Evolutionary conservation across 2,888 invertebrate genomes (phyloP).

Genomic region (Drosophila yooni): DNA sequence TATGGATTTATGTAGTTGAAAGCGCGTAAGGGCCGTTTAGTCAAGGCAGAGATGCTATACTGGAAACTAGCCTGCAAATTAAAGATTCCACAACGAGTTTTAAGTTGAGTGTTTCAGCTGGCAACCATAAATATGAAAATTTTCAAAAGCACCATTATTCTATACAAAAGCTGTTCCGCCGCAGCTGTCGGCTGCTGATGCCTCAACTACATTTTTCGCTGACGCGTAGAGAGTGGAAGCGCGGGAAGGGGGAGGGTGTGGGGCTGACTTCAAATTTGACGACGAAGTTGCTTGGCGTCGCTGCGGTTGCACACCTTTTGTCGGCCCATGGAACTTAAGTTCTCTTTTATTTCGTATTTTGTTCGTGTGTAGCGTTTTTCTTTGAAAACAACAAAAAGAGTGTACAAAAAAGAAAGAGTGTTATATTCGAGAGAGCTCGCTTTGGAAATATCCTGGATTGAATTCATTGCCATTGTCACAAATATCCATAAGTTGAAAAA

Average conservation of each 20-base stretch:
- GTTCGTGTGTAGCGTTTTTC: conserved; percentile 28
- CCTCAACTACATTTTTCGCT: background rate
- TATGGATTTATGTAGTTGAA: background rate
- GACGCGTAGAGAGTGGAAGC: background rate
- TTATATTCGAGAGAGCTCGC: background rate
- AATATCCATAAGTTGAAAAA: background rate
- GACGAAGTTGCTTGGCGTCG: conserved; percentile 5
- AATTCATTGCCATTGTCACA: background rate
- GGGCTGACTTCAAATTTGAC: background rate
- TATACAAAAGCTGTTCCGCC: conserved; percentile 33
- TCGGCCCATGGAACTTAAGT: conserved; percentile 59
- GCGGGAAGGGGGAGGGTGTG: background rate
- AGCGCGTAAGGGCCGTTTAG: background rate
- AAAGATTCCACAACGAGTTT: background rate
- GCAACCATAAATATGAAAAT: conserved; percentile 61
- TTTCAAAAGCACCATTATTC: conserved; percentile 48
- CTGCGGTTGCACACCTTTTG: conserved; percentile 60
- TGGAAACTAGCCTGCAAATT: background rate
- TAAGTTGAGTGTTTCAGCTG: conserved; percentile 36
- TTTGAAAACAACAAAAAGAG: conserved; percentile 14
- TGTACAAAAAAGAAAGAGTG: conserved; percentile 9
- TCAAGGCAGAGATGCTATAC: background rate
- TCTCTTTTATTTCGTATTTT: conserved; percentile 55
- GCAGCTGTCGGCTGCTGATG: conserved; percentile 15
- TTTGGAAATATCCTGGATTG: background rate